phyloP scores from a whole-genome alignment of 1,140 invertebrate genomes.

The Trachelipus rathkii region DNA sequence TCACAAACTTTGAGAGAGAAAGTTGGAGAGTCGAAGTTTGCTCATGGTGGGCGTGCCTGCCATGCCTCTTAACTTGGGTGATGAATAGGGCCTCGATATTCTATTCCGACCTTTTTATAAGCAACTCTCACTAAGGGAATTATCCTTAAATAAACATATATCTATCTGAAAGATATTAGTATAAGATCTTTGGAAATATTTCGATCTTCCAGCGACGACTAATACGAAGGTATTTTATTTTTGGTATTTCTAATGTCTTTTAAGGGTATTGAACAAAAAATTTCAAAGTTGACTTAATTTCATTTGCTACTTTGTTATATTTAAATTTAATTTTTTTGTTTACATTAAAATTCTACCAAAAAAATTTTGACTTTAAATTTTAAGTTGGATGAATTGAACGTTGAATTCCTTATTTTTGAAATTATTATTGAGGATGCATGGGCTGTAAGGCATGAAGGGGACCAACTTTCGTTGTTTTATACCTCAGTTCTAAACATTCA shows the following conservation, averaged over 20 bases:
- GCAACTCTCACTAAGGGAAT: neutral
- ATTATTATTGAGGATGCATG: neutral
- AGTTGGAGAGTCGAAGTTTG: constrained; percentile 20
- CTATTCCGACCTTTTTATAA: neutral
- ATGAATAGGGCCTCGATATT: neutral
- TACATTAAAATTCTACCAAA: too few species aligned
- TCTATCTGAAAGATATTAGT: neutral
- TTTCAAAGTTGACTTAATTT: neutral
- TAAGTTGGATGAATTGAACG: neutral
- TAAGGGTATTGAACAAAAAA: neutral
- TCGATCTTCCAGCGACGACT: neutral
- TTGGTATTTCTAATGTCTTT: neutral
- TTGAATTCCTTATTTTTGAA: neutral
- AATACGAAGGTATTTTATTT: neutral
- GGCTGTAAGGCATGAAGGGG: neutral
- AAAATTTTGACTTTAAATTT: neutral
- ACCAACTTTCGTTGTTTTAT: neutral
- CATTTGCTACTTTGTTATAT: too few species aligned
- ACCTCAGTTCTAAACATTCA: neutral
- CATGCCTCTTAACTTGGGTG: neutral
- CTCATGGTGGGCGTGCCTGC: constrained; percentile 24
- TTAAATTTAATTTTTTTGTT: too few species aligned
- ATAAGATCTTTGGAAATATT: neutral
- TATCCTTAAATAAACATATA: too few species aligned
- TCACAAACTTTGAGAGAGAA: constrained; percentile 33